These are phyloP conservation scores for Mesembrinibis cayennensis DNA, from an alignment of 2,113 vertebrate species.

Conservation along the genomic window DNA sequence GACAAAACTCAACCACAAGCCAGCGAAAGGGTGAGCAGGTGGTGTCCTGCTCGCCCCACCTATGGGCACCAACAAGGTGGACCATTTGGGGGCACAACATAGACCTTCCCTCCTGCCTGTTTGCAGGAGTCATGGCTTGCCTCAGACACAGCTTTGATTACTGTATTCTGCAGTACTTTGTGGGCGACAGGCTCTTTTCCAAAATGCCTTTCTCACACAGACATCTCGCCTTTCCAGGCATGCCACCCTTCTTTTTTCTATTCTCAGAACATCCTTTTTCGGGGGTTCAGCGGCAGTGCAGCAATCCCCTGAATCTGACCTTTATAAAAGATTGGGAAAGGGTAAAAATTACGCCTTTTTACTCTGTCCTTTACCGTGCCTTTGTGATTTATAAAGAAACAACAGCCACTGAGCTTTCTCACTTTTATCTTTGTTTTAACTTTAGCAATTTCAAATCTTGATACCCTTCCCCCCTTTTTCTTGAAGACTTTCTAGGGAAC, in stretches of 20 bases:
- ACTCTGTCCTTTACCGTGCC: background rate
- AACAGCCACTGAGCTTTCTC: background rate
- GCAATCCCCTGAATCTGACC: background rate
- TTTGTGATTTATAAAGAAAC: background rate
- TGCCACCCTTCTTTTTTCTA: constrained; percentile 32
- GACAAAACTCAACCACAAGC: background rate
- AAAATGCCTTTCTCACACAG: constrained; percentile 10
- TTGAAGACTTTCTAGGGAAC: constrained; percentile 8
- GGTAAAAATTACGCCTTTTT: background rate
- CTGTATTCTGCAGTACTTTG: constrained; percentile 9
- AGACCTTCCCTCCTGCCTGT: background rate
- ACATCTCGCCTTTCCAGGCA: constrained; percentile 1
- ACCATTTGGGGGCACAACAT: fast-evolving
- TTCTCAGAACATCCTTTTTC: constrained; percentile 3
- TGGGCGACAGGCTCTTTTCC: constrained; percentile 13
- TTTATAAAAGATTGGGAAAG: background rate
- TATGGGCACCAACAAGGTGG: fast-evolving
- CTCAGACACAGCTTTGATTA: background rate
- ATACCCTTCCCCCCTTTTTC: background rate
- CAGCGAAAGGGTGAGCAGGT: background rate
- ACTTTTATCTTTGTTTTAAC: background rate
- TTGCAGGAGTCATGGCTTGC: background rate
- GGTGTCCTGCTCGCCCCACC: fast-evolving
- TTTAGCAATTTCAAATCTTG: background rate
- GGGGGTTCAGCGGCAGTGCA: background rate